Evolutionary conservation across 1,140 invertebrate species (phyloP).

Genomic region (Cherax quadricarinatus): DNA sequence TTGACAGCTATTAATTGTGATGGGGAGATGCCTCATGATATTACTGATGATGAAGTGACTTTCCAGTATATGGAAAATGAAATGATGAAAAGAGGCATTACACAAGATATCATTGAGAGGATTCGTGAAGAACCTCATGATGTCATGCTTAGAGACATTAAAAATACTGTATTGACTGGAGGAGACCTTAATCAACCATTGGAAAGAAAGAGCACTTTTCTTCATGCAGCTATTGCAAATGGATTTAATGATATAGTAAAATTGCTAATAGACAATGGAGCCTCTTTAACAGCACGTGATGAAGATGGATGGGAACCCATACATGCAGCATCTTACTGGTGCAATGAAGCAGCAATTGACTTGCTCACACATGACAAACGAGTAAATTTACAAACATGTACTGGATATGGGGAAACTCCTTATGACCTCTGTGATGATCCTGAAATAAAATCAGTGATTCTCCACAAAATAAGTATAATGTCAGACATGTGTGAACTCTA

Average conservation of each 20-base stretch:
- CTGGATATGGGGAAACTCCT: constrained; percentile 58
- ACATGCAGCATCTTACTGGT: constrained; percentile 71
- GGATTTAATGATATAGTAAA: constrained; percentile 66
- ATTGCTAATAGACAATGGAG: constrained; percentile 61
- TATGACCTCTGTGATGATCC: constrained; percentile 64
- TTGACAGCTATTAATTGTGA: constrained; percentile 83
- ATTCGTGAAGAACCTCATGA: constrained; percentile 35
- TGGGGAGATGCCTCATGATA: constrained; percentile 98
- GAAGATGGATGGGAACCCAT: constrained; percentile 71
- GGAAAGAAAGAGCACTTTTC: constrained; percentile 62
- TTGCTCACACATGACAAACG: constrained; percentile 22
- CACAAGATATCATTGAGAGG: constrained; percentile 45
- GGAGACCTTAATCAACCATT: constrained; percentile 54
- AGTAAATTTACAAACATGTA: constrained; percentile 44
- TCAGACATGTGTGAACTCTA: neutral
- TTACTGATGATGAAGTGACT: constrained; percentile 95
- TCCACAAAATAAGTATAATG: constrained; percentile 43
- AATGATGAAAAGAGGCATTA: constrained; percentile 60
- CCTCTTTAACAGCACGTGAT: constrained; percentile 56
- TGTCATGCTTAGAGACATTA: constrained; percentile 50
- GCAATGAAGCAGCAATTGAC: constrained; percentile 65
- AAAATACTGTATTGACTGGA: constrained; percentile 24
- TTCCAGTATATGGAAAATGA: constrained; percentile 65
- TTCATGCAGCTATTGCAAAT: constrained; percentile 71
- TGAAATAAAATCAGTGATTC: constrained; percentile 26